Evolutionary conservation across 2,113 vertebrate genomes (phyloP).

Genomic region (Cryptotis parvus): DNA sequence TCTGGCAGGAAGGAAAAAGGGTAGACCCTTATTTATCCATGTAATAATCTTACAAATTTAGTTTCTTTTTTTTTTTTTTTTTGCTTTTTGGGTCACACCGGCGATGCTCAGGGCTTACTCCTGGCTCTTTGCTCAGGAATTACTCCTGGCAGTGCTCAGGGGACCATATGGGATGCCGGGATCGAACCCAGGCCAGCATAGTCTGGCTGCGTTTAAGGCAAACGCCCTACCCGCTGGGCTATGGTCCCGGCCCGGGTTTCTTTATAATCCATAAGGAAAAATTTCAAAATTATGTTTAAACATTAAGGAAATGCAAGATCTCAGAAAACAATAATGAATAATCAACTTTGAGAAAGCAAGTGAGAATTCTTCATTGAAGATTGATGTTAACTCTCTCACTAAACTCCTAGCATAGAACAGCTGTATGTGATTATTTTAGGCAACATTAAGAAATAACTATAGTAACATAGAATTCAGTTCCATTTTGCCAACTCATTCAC

Average conservation of each 20-base stretch:
- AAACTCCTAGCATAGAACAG: slow-evolving; percentile 20
- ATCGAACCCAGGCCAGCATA: too few relatives aligned
- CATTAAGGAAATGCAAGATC: slow-evolving; percentile 29
- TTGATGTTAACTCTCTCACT: slow-evolving; percentile 57
- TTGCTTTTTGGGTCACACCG: too few relatives aligned
- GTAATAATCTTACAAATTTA: neutral
- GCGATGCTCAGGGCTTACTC: too few relatives aligned
- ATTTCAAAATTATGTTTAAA: slow-evolving; percentile 52
- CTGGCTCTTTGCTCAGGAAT: too few relatives aligned
- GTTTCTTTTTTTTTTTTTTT: too few relatives aligned
- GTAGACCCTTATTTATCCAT: neutral
- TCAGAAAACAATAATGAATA: slow-evolving; percentile 33
- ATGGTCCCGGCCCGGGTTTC: too few relatives aligned
- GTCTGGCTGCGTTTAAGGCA: too few relatives aligned
- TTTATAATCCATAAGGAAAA: neutral
- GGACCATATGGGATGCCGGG: too few relatives aligned
- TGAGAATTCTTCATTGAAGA: slow-evolving; percentile 44
- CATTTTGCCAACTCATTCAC: slow-evolving; percentile 3
- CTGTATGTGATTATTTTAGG: slow-evolving; percentile 55
- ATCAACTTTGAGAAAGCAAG: slow-evolving; percentile 24
- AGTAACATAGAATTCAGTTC: neutral
- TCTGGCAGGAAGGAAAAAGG: neutral
- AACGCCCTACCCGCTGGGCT: too few relatives aligned
- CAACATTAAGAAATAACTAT: slow-evolving; percentile 53
- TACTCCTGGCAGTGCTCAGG: too few relatives aligned